A percentile compares a stretch with the other conserved stretches of the same genome.
Evolutionary conservation across 2,113 vertebrate species (phyloP).

Genomic region (human (Homo sapiens)): GRCh38 chr6:132088501-132089000

Average conservation of each 20-base stretch:
- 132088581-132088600: not conserved
- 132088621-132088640: not conserved
- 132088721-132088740: not conserved
- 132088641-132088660: not conserved
- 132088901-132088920: not conserved
- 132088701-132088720: not conserved
- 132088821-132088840: not conserved
- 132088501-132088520: not conserved
- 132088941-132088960: not conserved
- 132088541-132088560: not conserved
- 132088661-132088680: not conserved
- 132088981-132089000: not conserved
- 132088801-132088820: not conserved
- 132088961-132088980: not conserved
- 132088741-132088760: not conserved
- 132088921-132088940: not conserved
- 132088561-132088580: not conserved
- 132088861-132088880: not conserved
- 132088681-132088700: not conserved
- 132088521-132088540: not conserved
- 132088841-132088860: not conserved
- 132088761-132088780: not conserved
- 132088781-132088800: not conserved
- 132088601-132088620: not conserved
- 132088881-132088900: not conserved